Conservation (phyloP, 2,113 vertebrate genomes). For the Pomatostomus ruficeps region DNA sequence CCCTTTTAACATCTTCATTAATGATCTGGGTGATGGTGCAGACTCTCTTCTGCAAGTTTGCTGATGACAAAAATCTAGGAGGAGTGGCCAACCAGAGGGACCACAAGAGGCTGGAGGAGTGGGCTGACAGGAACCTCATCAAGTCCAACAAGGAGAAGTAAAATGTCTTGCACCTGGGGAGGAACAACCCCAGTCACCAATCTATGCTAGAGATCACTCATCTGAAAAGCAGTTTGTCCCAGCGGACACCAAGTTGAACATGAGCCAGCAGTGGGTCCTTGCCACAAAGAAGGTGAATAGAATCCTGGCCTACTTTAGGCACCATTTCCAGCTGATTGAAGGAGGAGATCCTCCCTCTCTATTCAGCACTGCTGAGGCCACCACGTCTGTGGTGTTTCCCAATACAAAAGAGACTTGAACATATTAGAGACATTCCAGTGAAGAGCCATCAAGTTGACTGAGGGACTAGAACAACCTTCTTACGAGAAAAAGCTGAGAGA, state of each 20-base stretch:
- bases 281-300: background rate
- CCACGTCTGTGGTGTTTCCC: background rate
- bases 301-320: background rate
- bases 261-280: background rate
- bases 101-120: background rate
- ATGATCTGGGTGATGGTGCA: background rate
- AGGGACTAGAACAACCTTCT: background rate
- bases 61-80: background rate
- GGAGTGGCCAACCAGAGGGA: background rate
- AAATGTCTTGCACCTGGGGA: background rate
- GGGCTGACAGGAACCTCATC: background rate
- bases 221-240: background rate
- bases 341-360: background rate
- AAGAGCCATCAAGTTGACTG: background rate
- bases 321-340: background rate
- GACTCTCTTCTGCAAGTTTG: background rate
- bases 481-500: background rate
- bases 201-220: too few relatives aligned
- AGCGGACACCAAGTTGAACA: accelerated
- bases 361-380: background rate
- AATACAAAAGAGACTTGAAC: background rate
- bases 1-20: background rate
- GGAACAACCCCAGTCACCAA: background rate
- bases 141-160: background rate
- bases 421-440: background rate